Percentiles rank a stretch among this genome's conserved stretches.
These are phyloP conservation scores for Matsumurasca onukii DNA, from an alignment of 1,140 invertebrate species.

Conservation along the genomic window DNA sequence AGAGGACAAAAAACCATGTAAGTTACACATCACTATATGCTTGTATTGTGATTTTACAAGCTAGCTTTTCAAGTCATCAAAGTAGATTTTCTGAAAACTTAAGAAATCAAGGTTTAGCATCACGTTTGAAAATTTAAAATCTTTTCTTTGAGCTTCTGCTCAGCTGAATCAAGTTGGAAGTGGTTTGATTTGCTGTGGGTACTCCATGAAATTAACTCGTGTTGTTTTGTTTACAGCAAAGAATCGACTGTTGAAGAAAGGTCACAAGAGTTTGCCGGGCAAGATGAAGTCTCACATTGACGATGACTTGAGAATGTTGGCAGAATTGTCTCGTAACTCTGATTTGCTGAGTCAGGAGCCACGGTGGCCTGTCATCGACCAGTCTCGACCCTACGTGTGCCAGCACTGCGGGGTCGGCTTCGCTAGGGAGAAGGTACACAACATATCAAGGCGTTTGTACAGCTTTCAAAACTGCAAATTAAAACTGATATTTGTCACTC, in stretches of 20 bases:
- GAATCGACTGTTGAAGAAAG: slow-evolving; percentile 27
- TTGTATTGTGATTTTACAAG: too few species aligned
- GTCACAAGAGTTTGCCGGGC: neutral
- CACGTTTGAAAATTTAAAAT: too few species aligned
- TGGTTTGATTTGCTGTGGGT: too few species aligned
- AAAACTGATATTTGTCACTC: too few species aligned
- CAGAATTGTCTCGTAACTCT: slow-evolving; percentile 18
- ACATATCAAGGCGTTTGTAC: too few species aligned
- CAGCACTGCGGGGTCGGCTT: slow-evolving; percentile 76
- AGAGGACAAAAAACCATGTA: slow-evolving; percentile 24
- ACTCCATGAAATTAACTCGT: neutral
- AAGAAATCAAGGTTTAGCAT: too few species aligned
- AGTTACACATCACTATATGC: too few species aligned
- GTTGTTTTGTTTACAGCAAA: neutral
- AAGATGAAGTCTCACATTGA: slow-evolving; percentile 45
- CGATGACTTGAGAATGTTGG: slow-evolving; percentile 49
- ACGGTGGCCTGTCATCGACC: slow-evolving; percentile 65
- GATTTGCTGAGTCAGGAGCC: slow-evolving; percentile 23
- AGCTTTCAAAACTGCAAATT: too few species aligned
- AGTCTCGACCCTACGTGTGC: slow-evolving; percentile 75
- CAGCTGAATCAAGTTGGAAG: too few species aligned
- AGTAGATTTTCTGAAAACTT: too few species aligned
- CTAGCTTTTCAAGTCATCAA: too few species aligned
- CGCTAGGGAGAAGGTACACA: slow-evolving; percentile 66
- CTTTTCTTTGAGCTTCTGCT: too few species aligned